Conservation (phyloP, 2,797 vertebrate genomes). For the Crax fasciolata region DNA sequence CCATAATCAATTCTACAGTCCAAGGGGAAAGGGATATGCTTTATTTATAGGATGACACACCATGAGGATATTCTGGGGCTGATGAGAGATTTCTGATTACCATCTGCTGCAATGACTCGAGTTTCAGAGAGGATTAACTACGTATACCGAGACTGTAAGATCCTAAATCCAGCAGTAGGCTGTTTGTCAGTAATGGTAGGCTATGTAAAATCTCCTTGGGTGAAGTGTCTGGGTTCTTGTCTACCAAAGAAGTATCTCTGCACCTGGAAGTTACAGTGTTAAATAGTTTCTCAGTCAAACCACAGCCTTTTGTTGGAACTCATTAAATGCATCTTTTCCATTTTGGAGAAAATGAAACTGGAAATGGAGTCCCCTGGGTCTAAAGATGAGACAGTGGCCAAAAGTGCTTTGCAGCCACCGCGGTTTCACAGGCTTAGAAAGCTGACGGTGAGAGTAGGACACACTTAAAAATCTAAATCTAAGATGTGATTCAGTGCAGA, state of each 20-base stretch:
- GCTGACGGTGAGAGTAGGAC: not conserved
- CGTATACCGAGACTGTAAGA: not conserved
- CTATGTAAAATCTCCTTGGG: not conserved
- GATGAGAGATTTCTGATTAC: conserved; percentile 66
- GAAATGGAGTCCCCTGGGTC: not conserved
- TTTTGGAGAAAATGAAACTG: not conserved
- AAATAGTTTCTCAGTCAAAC: conserved; percentile 2
- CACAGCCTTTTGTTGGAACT: not conserved
- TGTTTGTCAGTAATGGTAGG: conserved; percentile 20
- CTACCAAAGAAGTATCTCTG: not conserved
- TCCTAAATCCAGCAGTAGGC: conserved; percentile 47
- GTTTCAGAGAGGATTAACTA: conserved; percentile 64
- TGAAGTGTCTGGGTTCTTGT: not conserved
- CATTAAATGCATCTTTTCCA: not conserved
- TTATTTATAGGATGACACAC: conserved; percentile 46
- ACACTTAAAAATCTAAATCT: not conserved
- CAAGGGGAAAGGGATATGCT: not conserved
- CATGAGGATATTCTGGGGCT: conserved; percentile 16
- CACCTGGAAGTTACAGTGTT: not conserved
- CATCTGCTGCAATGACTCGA: conserved; percentile 58
- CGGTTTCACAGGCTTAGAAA: not conserved
- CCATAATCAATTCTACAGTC: not conserved
- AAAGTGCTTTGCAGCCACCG: not conserved
- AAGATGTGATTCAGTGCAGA: not conserved
- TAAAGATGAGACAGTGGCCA: not conserved